phyloP scores from a whole-genome alignment of 2,888 invertebrate genomes.

The Phorcus lineatus region DNA sequence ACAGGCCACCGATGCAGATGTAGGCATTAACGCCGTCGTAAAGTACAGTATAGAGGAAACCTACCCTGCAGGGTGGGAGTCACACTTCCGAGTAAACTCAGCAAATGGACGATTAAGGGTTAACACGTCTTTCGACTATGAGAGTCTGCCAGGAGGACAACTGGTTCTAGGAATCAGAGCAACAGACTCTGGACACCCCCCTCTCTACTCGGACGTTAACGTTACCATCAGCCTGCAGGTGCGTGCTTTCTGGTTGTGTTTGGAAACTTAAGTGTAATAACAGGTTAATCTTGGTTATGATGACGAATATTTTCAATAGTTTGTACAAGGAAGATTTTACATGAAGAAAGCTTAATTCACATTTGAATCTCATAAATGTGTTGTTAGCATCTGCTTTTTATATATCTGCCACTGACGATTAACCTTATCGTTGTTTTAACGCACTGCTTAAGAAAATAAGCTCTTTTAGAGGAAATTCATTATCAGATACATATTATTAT shows the following conservation, averaged over 20 bases:
- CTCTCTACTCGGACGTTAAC: constrained; percentile 39
- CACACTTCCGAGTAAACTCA: constrained; percentile 80
- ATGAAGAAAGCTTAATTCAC: too few relatives aligned
- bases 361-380: too few relatives aligned
- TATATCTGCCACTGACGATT: too few relatives aligned
- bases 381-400: too few relatives aligned
- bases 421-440: too few relatives aligned
- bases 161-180: constrained; percentile 56
- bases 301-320: too few relatives aligned
- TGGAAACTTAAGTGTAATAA: too few relatives aligned
- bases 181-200: constrained; percentile 60
- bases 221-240: constrained; percentile 62
- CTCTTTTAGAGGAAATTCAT: too few relatives aligned
- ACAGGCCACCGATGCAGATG: constrained; percentile 85
- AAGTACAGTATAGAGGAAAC: constrained; percentile 37
- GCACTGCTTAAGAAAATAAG: too few relatives aligned
- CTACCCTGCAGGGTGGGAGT: background rate
- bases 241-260: constrained; percentile 64
- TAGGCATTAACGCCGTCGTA: constrained; percentile 36
- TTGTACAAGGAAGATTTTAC: too few relatives aligned
- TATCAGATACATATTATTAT: too few relatives aligned
- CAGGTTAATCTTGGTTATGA: too few relatives aligned
- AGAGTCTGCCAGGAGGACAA: constrained; percentile 42
- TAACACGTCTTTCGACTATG: constrained; percentile 60
- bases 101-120: constrained; percentile 79